Percentiles rank a stretch among this genome's conserved stretches.
These are phyloP conservation scores for Listronotus oregonensis DNA, from an alignment of 1,140 invertebrate genomes.

Conservation along the genomic window DNA sequence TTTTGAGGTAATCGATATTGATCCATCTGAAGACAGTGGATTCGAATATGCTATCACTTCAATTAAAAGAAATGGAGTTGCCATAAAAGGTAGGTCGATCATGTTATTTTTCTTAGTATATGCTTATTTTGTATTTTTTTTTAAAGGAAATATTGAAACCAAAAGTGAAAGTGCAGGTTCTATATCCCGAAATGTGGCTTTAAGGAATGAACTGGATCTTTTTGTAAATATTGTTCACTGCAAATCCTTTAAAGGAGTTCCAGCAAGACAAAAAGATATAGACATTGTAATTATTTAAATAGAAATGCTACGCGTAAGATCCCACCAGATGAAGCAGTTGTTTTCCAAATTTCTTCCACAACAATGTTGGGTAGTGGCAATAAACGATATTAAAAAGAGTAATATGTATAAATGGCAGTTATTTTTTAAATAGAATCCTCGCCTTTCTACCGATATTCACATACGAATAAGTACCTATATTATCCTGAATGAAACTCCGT, in stretches of 20 bases:
- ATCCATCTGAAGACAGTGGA: conserved; percentile 71
- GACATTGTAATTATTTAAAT: conserved; percentile 93
- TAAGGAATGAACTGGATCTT: conserved; percentile 90
- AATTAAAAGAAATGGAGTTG: conserved; percentile 95
- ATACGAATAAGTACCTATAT: too few species aligned
- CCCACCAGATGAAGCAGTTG: too few species aligned
- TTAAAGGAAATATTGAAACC: conserved; percentile 85
- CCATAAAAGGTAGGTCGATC: conserved; percentile 75
- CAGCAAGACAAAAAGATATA: conserved; percentile 86
- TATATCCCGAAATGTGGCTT: conserved; percentile 83
- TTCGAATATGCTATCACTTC: conserved; percentile 93
- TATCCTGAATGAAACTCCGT: too few species aligned
- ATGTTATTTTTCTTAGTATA: too few species aligned
- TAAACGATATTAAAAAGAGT: too few species aligned
- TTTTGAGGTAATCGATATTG: conserved; percentile 91
- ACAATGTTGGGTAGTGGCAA: too few species aligned
- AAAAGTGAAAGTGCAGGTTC: conserved; percentile 76
- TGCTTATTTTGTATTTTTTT: conserved; percentile 8
- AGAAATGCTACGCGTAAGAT: too few species aligned
- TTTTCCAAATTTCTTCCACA: too few species aligned
- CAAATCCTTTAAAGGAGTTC: conserved; percentile 87
- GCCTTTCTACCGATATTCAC: too few species aligned
- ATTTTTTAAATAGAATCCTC: too few species aligned
- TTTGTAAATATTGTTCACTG: conserved; percentile 97
- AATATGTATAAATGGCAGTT: too few species aligned